Base-by-base conservation (phyloP, 2,888 invertebrate species). In the Eristalis pertinax region DNA sequence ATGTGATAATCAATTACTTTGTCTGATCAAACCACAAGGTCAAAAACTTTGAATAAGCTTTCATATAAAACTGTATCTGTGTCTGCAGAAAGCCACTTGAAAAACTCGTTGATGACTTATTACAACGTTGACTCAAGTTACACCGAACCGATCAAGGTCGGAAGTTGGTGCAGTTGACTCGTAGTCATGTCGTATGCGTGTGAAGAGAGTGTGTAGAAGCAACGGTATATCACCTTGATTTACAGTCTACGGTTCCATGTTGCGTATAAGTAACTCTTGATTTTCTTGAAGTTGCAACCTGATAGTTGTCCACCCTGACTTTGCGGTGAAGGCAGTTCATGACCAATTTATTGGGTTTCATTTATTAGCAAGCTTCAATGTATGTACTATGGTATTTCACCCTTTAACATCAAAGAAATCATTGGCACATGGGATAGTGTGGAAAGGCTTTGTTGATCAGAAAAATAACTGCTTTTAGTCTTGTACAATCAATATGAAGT, bases 41-140 rank as follows among this genome's bases (percentile, higher is more conserved):
- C 63, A 63, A 50, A 19, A n/a, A 19, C 15, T n/a, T n/a, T n/a
- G n/a, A n/a, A n/a, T n/a, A n/a, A n/a, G n/a, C n/a, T 19, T 50
- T 50, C 50, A 50, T 43, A 43, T n/a, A 15, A n/a, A 43, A n/a
- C 43, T n/a, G 43, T 13, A n/a, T 62, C 19, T 63, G 73, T 43
- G 50, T 43, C 63, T 64, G 24, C 35, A 19, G 35, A 35, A 15
- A 35, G 15, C 64, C 22, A 35, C 63, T 74, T n/a, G 22, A 43
- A 5, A 56, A 74, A 56, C 35, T 19, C 41, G 67, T 41, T n/a
- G n/a, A n/a, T 75, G 29, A 67, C 29, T 38, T 67, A 75, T 75
- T 65, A 15, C 22, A 41, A n/a, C n/a, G n/a, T n/a, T n/a, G n/a
- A n/a, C n/a, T n/a, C n/a, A n/a, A n/a, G n/a, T 19, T 50, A 50